A percentile compares a stretch with the other conserved stretches of the same genome.
phyloP scores from a whole-genome alignment of 2,797 vertebrate genomes.

The Alca torda region DNA sequence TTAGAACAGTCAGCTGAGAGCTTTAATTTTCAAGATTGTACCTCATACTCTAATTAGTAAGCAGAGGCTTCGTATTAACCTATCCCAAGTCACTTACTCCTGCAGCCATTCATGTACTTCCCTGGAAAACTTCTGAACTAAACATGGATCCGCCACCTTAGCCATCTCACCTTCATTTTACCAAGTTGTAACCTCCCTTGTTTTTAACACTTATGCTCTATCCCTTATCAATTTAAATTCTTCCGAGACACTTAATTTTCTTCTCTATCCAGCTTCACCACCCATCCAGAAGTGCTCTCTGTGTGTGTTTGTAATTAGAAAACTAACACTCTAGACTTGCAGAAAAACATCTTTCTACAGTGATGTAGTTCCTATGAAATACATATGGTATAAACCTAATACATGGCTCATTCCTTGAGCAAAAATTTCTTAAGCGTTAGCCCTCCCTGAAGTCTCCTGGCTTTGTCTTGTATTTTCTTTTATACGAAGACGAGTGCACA shows the following conservation, averaged over 20 bases:
- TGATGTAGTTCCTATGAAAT: neutral
- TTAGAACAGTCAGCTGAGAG: neutral
- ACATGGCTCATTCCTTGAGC: neutral
- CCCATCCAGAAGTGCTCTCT: neutral
- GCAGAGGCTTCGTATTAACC: neutral
- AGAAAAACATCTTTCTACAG: constrained; percentile 5
- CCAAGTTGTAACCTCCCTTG: neutral
- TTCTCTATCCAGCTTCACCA: neutral
- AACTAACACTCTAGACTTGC: constrained; percentile 9
- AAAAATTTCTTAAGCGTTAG: constrained; percentile 72
- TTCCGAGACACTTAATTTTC: neutral
- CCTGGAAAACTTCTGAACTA: neutral
- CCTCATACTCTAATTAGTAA: neutral
- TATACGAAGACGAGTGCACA: constrained; percentile 79
- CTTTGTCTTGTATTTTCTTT: constrained; percentile 45
- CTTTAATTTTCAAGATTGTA: neutral
- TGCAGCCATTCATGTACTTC: neutral
- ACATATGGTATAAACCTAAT: neutral
- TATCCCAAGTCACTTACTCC: neutral
- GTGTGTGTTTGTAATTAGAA: neutral
- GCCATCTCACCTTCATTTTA: neutral
- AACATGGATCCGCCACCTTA: neutral
- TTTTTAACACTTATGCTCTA: neutral
- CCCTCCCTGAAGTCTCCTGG: constrained; percentile 78
- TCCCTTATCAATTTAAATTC: neutral